These are phyloP conservation scores for Chouioia cunea DNA, from an alignment of 2,888 invertebrate species.

Conservation along the genomic window DNA sequence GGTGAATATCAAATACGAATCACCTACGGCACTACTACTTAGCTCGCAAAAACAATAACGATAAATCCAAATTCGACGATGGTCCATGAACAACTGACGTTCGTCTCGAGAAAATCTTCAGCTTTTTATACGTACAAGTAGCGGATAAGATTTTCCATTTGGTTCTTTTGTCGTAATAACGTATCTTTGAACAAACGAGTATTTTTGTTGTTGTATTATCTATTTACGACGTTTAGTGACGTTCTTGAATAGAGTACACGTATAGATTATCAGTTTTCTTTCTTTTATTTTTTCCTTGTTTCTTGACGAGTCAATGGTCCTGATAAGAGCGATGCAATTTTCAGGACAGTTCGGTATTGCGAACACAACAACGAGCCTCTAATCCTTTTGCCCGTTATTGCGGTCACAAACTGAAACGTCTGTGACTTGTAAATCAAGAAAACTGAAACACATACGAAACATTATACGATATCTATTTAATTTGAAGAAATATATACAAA, in stretches of 20 bases:
- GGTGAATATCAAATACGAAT: constrained; percentile 66
- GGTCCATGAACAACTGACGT: background rate
- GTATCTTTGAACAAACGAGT: no score
- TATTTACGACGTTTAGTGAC: no score
- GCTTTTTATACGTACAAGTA: constrained; percentile 19
- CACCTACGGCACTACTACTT: constrained; percentile 75
- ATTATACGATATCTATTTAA: no score
- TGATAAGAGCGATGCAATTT: constrained; percentile 24
- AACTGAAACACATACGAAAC: no score
- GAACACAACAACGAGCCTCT: constrained; percentile 66
- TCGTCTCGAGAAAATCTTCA: background rate
- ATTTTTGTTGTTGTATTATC: no score
- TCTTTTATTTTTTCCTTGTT: background rate
- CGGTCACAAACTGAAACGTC: constrained; percentile 69
- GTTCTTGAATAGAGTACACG: background rate
- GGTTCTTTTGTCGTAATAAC: no score
- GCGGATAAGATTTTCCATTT: background rate
- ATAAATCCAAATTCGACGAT: background rate
- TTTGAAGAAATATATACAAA: no score
- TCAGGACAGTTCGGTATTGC: constrained; percentile 54
- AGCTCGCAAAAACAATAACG: constrained; percentile 60
- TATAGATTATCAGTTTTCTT: background rate
- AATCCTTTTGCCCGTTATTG: constrained; percentile 67
- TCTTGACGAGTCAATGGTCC: background rate
- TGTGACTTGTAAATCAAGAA: constrained; percentile 39